phyloP scores from a whole-genome alignment of 2,113 vertebrate genomes.

The Chlamydotis undulata region DNA sequence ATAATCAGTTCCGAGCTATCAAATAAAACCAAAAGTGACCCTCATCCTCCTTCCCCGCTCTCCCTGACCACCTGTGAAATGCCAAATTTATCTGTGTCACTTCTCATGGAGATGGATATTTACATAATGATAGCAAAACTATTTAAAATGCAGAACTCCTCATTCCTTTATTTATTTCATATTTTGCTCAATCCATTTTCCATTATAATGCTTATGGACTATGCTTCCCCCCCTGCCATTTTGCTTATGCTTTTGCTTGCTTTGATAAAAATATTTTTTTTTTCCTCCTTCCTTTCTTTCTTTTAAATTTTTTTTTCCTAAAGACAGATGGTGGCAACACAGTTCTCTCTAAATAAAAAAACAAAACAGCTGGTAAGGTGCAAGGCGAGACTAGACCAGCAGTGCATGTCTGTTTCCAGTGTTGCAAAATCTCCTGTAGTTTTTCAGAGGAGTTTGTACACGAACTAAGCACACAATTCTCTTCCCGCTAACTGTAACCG shows the following conservation, averaged over 20 bases:
- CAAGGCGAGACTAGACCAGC: background rate
- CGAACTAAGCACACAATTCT: background rate
- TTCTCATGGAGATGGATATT: background rate
- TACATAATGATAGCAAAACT: background rate
- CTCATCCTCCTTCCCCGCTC: background rate
- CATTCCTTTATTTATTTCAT: background rate
- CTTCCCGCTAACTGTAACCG: background rate
- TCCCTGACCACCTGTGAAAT: background rate
- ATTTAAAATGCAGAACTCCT: background rate
- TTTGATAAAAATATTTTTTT: slow-evolving; percentile 5
- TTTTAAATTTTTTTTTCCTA: background rate
- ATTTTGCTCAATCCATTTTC: background rate
- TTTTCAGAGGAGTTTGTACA: slow-evolving; percentile 25
- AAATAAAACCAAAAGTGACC: background rate
- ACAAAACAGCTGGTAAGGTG: slow-evolving; percentile 52
- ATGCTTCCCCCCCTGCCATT: background rate
- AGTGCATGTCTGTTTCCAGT: background rate
- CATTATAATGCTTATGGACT: background rate
- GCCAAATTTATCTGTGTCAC: background rate
- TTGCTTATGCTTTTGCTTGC: background rate
- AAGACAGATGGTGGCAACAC: slow-evolving; percentile 59
- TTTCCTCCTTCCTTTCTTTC: background rate
- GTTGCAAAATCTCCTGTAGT: background rate
- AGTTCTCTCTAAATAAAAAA: slow-evolving; percentile 56
- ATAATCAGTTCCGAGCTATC: background rate